These are phyloP conservation scores for Polypterus bichir DNA, from an alignment of 2,113 vertebrate species.

Conservation along the genomic window DNA sequence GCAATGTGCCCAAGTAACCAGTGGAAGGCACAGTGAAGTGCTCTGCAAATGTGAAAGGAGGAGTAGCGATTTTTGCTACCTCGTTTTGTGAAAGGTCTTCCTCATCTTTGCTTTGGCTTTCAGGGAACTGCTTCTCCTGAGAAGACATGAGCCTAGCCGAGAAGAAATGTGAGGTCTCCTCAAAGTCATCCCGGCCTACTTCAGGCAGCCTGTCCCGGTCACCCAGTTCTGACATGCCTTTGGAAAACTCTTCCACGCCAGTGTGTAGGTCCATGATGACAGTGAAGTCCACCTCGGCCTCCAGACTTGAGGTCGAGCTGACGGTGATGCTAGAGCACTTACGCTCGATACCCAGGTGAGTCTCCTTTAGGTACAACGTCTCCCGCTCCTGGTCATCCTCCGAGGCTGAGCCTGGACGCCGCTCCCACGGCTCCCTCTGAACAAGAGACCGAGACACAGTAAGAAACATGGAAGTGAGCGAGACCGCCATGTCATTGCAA, in stretches of 20 bases:
- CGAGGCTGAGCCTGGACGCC: slow-evolving; percentile 25
- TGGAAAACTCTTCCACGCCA: slow-evolving; percentile 70
- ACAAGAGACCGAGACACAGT: slow-evolving; percentile 22
- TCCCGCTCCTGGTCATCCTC: slow-evolving; percentile 82
- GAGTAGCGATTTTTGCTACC: slow-evolving; percentile 29
- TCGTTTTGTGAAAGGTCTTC: slow-evolving; percentile 38
- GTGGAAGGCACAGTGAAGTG: background rate
- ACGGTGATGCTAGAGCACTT: slow-evolving; percentile 93
- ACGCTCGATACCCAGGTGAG: slow-evolving; percentile 78
- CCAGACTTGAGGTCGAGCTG: slow-evolving; percentile 88
- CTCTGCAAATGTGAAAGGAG: slow-evolving; percentile 5
- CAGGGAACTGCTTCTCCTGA: slow-evolving; percentile 39
- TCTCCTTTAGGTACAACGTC: slow-evolving; percentile 69
- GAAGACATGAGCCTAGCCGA: slow-evolving; percentile 41
- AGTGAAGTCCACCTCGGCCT: slow-evolving; percentile 88
- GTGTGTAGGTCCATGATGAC: slow-evolving; percentile 75
- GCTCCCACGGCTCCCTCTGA: slow-evolving; percentile 44
- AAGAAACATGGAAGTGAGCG: slow-evolving; percentile 2
- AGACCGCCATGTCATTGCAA: slow-evolving; percentile 1
- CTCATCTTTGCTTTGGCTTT: slow-evolving; percentile 29
- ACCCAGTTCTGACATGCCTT: slow-evolving; percentile 59
- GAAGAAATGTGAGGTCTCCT: slow-evolving; percentile 47
- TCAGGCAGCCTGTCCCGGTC: slow-evolving; percentile 59
- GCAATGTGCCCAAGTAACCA: too few relatives aligned
- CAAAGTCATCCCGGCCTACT: slow-evolving; percentile 65